Base-by-base conservation (phyloP, 2,888 invertebrate genomes). In the Lordiphosa andalusiaca region DNA sequence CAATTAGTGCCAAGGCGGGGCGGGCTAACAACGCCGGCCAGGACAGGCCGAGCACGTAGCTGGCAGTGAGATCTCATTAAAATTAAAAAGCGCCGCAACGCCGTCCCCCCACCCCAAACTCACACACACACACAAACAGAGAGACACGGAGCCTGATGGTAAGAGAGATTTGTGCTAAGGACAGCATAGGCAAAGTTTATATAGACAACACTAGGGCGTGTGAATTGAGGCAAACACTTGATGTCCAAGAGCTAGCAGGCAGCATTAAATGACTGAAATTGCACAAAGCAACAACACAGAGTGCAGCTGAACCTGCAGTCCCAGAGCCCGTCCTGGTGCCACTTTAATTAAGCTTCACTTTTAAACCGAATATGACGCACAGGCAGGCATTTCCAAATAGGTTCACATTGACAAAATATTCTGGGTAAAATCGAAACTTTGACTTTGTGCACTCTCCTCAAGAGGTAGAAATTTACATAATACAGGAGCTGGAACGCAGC, bases 11-110 rank as follows among this genome's bases (percentile, higher is more conserved):
- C 64, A 63, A 53, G 77, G 76, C 77, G 76, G 67, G 69, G 80
- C 83, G 67, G 69, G 80, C 83, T 51, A 65, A 69, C 60, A 62
- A 55, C 47, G 30, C 3, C 30, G 30, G 4, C 59, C 54, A 44
- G 62, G 48, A 56, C 54, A 44, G 53, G 41, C 51, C 60, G 21
- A 61, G 59, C 81, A 77, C 77, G 73, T 76, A 70, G 72, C 81
- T 83, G 77, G 54, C 77, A 84, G 81, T 70, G 84, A 77, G 81
- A 78, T 78, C 77, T 78, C 77, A 78, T 78, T 78, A 78, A 78
- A 78, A 78, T 78, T 78, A 78, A 78, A 78, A 78, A 80, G 77
- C 77, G 76, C 66, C 55, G 68, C 74, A 63, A 57, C 55, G 56
- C 67, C 57, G 69, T 49, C 68, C 54, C 54, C 58, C 57, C n/a